These are phyloP conservation scores for Drosophila meridionalis DNA, from an alignment of 2,888 invertebrate genomes.

Conservation along the genomic window DNA sequence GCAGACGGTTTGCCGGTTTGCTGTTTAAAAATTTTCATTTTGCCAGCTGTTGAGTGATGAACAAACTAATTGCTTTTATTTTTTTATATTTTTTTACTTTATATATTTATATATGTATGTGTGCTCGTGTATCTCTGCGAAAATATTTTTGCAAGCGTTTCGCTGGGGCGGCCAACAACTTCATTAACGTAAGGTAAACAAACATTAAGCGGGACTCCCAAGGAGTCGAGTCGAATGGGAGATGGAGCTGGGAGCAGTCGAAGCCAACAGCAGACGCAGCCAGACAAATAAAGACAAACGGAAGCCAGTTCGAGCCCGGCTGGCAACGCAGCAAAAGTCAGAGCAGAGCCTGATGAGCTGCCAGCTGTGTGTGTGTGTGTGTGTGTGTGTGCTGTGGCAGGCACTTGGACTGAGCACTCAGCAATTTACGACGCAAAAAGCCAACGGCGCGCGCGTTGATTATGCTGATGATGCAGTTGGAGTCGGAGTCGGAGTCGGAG, in stretches of 20 bases:
- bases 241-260: constrained; percentile 35
- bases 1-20: constrained; percentile 10
- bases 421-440: constrained; percentile 79
- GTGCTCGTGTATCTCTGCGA: constrained; percentile 39
- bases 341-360: constrained; percentile 52
- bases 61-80: constrained; percentile 82
- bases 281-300: constrained; percentile 79
- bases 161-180: constrained; percentile 69
- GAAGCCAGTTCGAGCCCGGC: constrained; percentile 62
- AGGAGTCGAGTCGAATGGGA: constrained; percentile 4
- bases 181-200: constrained; percentile 78
- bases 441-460: constrained; percentile 77
- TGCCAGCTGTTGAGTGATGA: constrained; percentile 81
- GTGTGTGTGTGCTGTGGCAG: constrained; percentile 34
- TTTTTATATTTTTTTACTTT: constrained; percentile 62
- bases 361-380: constrained; percentile 5
- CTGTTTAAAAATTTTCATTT: constrained; percentile 69
- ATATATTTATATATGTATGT: constrained; percentile 7
- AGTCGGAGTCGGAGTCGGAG: constrained; percentile 52
- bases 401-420: constrained; percentile 70
- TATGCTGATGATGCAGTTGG: constrained; percentile 78
- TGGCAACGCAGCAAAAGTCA: constrained; percentile 64
- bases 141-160: constrained; percentile 72
- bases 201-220: constrained; percentile 59
- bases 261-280: constrained; percentile 48